Conservation (phyloP, 2,113 vertebrate species). For the Litocranius walleri region DNA sequence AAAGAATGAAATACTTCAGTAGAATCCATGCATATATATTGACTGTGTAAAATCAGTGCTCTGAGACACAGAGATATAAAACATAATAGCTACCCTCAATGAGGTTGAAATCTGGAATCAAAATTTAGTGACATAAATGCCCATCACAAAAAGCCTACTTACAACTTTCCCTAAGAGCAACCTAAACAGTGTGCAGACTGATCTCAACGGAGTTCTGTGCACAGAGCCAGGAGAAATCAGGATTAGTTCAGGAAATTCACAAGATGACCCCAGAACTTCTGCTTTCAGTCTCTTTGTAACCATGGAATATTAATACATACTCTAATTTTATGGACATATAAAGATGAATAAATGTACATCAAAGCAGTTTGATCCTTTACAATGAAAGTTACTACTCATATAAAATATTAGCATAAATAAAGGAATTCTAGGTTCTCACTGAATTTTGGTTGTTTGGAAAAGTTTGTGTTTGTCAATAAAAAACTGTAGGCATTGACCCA, state of each 20-base stretch:
- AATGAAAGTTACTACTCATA: not conserved
- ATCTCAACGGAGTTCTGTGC: not conserved
- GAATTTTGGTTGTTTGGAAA: slow-evolving; percentile 22
- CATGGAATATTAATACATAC: not conserved
- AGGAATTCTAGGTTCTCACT: not conserved
- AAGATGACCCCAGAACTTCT: not conserved
- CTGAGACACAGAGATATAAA: not conserved
- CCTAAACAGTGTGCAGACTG: not conserved
- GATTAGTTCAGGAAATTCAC: not conserved
- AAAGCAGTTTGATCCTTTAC: not conserved
- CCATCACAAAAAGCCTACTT: not conserved
- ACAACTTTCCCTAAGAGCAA: not conserved
- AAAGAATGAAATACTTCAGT: not conserved
- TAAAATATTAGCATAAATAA: slow-evolving; percentile 33
- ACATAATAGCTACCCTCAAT: not conserved
- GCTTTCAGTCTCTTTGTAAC: not conserved
- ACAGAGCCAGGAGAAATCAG: not conserved
- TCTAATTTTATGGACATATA: slow-evolving; percentile 12
- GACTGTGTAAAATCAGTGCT: not conserved
- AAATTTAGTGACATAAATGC: not conserved
- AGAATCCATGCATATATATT: not conserved
- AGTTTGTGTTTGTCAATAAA: slow-evolving; percentile 25
- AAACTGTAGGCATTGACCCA: not conserved
- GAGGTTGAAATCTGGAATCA: slow-evolving; percentile 6
- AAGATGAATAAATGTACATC: slow-evolving; percentile 29